Evolutionary conservation across 1,140 invertebrate genomes (phyloP).

Genomic region (Proctacanthus coquilletti): DNA sequence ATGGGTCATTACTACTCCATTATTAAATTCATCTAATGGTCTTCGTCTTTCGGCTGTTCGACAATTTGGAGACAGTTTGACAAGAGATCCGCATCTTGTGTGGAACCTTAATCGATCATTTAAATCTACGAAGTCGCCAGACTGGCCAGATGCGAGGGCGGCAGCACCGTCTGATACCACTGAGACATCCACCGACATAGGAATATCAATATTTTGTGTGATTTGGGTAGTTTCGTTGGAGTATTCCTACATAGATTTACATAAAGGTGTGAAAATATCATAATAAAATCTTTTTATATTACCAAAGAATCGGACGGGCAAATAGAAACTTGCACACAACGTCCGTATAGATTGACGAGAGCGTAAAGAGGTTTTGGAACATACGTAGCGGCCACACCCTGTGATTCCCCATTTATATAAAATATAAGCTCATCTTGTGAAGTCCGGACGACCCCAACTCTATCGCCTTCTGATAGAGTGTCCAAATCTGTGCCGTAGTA

Average conservation of each 20-base stretch:
- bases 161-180: conserved; percentile 4
- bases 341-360: conserved; percentile 82
- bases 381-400: conserved; percentile 67
- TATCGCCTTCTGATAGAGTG: conserved; percentile 67
- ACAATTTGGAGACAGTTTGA: conserved; percentile 72
- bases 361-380: conserved; percentile 66
- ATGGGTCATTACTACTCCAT: conserved; percentile 85
- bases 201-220: conserved; percentile 26
- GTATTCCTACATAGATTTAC: background rate
- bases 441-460: conserved; percentile 67
- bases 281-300: background rate
- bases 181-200: conserved; percentile 22
- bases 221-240: conserved; percentile 11
- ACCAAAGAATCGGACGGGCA: conserved; percentile 23
- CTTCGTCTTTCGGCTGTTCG: conserved; percentile 70
- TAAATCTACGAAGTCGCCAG: conserved; percentile 23
- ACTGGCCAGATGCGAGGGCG: conserved; percentile 1
- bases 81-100: conserved; percentile 68
- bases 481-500: conserved; percentile 75
- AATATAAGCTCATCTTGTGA: conserved; percentile 72
- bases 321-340: conserved; percentile 75
- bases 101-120: conserved; percentile 71
- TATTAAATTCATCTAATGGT: conserved; percentile 89
- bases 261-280: background rate
- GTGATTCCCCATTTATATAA: conserved; percentile 75